Evolutionary conservation across 2,888 invertebrate species (phyloP), one percentile per base, ranked within the genome.

Genomic region (Andrena haemorrhoa): DNA sequence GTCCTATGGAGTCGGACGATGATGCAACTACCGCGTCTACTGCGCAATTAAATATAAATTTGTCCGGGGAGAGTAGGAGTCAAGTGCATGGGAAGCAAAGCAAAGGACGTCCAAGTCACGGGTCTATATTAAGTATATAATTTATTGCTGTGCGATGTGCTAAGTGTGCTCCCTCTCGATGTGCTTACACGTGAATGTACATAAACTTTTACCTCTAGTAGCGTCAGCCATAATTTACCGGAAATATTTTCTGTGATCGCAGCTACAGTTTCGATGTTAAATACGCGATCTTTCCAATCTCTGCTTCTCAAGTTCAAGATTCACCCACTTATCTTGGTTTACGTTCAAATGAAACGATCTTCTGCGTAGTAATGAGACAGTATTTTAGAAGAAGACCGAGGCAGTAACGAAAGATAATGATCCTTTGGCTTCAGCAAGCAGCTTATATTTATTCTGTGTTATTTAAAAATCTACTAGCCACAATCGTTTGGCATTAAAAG

Each of bases 1-100:
- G 97, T 65, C 98, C 98, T 10, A 96, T 97, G 84, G 97, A 98
- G 90, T 97, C 97, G 41, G 98, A 98, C 61, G 97, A 97, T 76
- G 97, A 97, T 81, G 96, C 92, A 53, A 92, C 92, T 16, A 92
- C 91, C 4, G 91, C 92, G 1, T 93, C 93, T 51, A 93, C 92
- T 10, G 91, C 92, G 58, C 93, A 93, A 75, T 86, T 93, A 35
- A 92, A 92, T 74, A 86, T 90, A 51, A 86, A 88, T 71, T 82
- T 86, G 51, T 82, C 88, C 4, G 84, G 86, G 26, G 91, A 91
- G 61, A 86, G 75, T 73, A 86, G 86, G 69, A 89, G 74, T 35
- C 89, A 89, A 58, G 73, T 84, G 35, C 86, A 86, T 12, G 78
- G 78, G 6, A 91, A 90, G 51, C 86, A 89, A 47, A 92, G 88